phyloP scores from a whole-genome alignment of 2,797 vertebrate species.

The Botia kubotai region DNA sequence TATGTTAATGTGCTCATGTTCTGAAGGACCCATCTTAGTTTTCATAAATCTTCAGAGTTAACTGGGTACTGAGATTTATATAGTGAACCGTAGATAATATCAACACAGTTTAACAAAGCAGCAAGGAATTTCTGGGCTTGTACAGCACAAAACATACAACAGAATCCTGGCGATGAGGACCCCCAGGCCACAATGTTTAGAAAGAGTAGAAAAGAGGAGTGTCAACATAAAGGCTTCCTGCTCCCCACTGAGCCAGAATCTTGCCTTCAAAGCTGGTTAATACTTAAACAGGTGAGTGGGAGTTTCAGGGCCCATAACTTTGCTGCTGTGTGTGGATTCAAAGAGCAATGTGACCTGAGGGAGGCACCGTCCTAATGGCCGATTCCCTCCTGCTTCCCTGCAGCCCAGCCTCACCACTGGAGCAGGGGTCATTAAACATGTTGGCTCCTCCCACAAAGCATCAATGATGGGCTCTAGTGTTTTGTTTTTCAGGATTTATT shows the following conservation, averaged over 20 bases:
- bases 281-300: constrained; percentile 72
- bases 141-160: constrained; percentile 6
- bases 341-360: constrained; percentile 44
- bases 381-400: background rate
- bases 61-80: background rate
- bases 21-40: background rate
- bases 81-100: background rate
- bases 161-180: constrained; percentile 7
- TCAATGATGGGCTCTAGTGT: constrained; percentile 13
- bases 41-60: background rate
- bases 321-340: constrained; percentile 56
- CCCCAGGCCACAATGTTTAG: constrained; percentile 16
- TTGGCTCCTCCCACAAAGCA: constrained; percentile 5
- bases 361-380: constrained; percentile 42
- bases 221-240: constrained; percentile 68
- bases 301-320: constrained; percentile 62
- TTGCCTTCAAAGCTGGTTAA: constrained; percentile 70
- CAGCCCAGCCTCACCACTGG: constrained; percentile 25
- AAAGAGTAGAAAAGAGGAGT: constrained; percentile 20
- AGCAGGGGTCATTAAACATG: constrained; percentile 39
- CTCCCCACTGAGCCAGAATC: constrained; percentile 48
- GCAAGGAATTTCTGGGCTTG: background rate
- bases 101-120: background rate
- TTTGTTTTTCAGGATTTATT: constrained; percentile 26
- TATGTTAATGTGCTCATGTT: background rate